Evolutionary conservation across 2,797 vertebrate genomes (phyloP), one percentile per base, ranked within the genome.

Genomic region (Tinamus major): DNA sequence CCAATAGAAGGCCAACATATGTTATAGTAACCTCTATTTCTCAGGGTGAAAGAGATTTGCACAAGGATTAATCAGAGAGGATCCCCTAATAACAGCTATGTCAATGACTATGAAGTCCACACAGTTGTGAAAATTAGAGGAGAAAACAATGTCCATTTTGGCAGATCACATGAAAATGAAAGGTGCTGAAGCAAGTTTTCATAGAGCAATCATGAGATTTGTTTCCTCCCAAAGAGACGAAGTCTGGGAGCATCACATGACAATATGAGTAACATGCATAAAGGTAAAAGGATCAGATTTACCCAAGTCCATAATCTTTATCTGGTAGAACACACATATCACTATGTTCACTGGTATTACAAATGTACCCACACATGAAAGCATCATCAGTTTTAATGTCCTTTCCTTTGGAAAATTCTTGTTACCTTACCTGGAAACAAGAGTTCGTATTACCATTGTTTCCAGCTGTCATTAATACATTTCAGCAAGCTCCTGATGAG

Each of bases 401-500:
- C 14, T 82, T 93, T 88, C 68, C 27, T 63, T 48, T 11, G 14
- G 39, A 92, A 78, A 87, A 90, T 35, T 82, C 44, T 55, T 53
- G 46, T 77, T n/a, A 77, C 18, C 44, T 79, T 69, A 82, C 33
- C 75, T 91, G 75, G 79, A 90, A 77, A 80, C 8, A 88, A 91
- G 86, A 92, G 21, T 48, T 86, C 82, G 10, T 21, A 64, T 77
- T 71, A 79, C 33, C 48, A 33, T 64, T 76, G 87, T 94, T 96
- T 92, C 68, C 68, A 90, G 41, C 64, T 87, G 81, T 79, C 26
- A 0, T 77, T 77, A 94, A 84, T 90, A 85, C 29, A 67, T 89
- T 90, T 96, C 93, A 84, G 76, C 68, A 94, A 97, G 93, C 23
- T 86, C 59, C 41, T 94, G 85, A 95, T 93, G 64, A 91, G 61